A percentile compares a stretch with the other conserved stretches of the same genome.
phyloP scores from a whole-genome alignment of 2,797 vertebrate genomes.

The Cetoscarus ocellatus region DNA sequence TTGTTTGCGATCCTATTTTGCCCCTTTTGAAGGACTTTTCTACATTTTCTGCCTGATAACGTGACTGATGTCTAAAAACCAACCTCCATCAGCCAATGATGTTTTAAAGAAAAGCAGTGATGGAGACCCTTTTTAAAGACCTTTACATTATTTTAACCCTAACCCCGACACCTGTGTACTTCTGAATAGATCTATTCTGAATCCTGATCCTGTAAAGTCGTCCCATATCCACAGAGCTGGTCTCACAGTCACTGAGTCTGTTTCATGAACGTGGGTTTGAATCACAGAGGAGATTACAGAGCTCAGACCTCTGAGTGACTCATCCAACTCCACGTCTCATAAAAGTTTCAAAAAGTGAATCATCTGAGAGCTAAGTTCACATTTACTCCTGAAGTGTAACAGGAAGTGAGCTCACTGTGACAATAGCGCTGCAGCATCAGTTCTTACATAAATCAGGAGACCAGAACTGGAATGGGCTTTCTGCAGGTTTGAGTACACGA shows the following conservation, averaged over 20 bases:
- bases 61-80: too few species aligned
- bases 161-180: too few species aligned
- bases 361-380: slow-evolving; percentile 36
- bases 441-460: not conserved
- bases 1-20: too few species aligned
- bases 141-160: too few species aligned
- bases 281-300: slow-evolving; percentile 13
- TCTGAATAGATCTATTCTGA: too few species aligned
- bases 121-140: too few species aligned
- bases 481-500: not conserved
- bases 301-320: slow-evolving; percentile 41
- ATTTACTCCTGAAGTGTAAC: slow-evolving; percentile 18
- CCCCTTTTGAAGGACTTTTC: too few species aligned
- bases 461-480: too few species aligned
- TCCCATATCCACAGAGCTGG: not conserved
- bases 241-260: slow-evolving; percentile 3
- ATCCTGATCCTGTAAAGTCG: not conserved
- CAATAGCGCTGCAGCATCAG: too few species aligned
- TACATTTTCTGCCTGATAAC: too few species aligned
- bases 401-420: slow-evolving; percentile 5
- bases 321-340: slow-evolving; percentile 23
- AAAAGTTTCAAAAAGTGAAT: slow-evolving; percentile 45
- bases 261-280: slow-evolving; percentile 8
- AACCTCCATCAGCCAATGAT: too few species aligned
- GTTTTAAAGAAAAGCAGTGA: too few species aligned